Evolutionary conservation across 1,140 invertebrate genomes (phyloP).

Genomic region (Tribolium madens): DNA sequence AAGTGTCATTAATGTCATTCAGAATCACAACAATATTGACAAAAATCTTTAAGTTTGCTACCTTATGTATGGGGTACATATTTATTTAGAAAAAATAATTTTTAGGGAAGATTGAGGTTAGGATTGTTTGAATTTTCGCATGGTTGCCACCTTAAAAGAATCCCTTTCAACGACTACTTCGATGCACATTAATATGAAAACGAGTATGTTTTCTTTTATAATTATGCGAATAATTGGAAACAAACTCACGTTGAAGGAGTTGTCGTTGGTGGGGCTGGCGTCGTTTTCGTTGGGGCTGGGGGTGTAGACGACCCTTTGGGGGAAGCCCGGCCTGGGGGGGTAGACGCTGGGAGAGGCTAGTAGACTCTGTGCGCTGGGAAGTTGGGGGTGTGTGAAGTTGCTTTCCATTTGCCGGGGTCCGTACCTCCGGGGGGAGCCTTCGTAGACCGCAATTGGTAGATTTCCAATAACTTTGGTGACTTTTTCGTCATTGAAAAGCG

Average conservation of each 20-base stretch:
- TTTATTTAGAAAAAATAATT: no score
- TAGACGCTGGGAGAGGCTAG: slow-evolving; percentile 76
- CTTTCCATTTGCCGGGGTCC: slow-evolving; percentile 69
- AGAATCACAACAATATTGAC: no score
- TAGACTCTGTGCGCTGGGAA: slow-evolving; percentile 71
- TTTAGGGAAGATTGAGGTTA: no score
- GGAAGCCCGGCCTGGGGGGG: slow-evolving; percentile 79
- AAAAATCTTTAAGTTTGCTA: no score
- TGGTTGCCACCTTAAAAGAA: no score
- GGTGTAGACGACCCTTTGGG: slow-evolving; percentile 70
- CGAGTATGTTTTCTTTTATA: no score
- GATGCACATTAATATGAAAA: no score
- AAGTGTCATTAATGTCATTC: no score
- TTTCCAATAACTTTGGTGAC: slow-evolving; percentile 86
- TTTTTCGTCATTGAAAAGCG: slow-evolving; percentile 68
- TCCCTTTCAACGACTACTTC: no score
- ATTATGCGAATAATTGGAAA: no score
- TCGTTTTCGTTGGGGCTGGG: slow-evolving; percentile 67
- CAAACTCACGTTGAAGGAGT: slow-evolving; percentile 63
- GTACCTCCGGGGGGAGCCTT: slow-evolving; percentile 89
- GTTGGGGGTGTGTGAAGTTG: slow-evolving; percentile 65
- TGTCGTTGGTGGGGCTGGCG: slow-evolving; percentile 60
- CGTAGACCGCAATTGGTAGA: slow-evolving; percentile 90
- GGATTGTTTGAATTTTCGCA: no score
- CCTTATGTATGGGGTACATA: no score